phyloP scores from a whole-genome alignment of 37 sponge, comb jelly and placozoan genomes.

The Aplysina aerophoba region DNA sequence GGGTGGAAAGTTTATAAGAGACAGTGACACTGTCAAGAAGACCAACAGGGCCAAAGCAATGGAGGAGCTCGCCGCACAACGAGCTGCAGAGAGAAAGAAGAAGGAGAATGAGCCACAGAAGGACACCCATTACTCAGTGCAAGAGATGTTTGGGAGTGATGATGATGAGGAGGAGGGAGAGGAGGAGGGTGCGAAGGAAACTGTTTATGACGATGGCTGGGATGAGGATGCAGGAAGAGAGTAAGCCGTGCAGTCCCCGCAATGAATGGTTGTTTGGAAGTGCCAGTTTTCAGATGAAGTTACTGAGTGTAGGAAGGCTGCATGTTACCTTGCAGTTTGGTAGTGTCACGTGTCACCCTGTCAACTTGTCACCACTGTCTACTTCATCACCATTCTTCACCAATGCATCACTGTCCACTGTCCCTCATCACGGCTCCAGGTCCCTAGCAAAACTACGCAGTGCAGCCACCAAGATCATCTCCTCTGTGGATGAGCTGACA shows the following conservation, averaged over 20 bases:
- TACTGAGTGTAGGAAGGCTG: too few species aligned
- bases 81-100: conserved; percentile 79
- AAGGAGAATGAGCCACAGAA: conserved; percentile 26
- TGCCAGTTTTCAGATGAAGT: too few species aligned
- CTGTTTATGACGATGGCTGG: conserved; percentile 49
- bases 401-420: conserved; percentile 4
- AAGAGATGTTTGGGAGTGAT: conserved; percentile 14
- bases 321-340: not conserved
- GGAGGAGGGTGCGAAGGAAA: conserved; percentile 40
- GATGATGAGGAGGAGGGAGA: conserved; percentile 9
- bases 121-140: not conserved
- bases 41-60: conserved; percentile 78
- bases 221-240: conserved; percentile 62
- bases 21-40: conserved; percentile 41
- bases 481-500: conserved; percentile 58
- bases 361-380: too few species aligned
- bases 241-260: conserved; percentile 7
- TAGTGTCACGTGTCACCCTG: not conserved
- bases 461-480: conserved; percentile 29
- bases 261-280: too few species aligned
- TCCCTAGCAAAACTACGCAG: not conserved
- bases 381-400: too few species aligned
- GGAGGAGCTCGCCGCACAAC: conserved; percentile 84
- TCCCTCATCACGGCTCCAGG: not conserved
- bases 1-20: conserved; percentile 34